Evolutionary conservation across 2,797 vertebrate genomes (phyloP), one percentile per base, ranked within the genome.

Genomic region (Falco peregrinus): DNA sequence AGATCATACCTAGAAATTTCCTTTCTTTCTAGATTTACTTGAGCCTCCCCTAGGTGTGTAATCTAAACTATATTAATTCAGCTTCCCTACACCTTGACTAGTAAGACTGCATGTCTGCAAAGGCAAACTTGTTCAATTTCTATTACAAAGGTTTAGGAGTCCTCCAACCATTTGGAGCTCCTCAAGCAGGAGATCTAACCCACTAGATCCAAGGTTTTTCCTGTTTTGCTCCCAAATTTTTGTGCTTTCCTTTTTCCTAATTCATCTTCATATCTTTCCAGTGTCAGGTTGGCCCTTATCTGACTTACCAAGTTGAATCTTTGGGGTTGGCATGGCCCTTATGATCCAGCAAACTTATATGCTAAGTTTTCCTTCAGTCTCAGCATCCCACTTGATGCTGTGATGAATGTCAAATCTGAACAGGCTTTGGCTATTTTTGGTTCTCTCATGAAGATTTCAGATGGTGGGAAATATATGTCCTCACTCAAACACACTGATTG

Each of bases 121-220:
- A 39, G 9, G 7, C 7, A 76, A 25, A 54, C 0, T 51, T n/a
- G 3, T 37, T 68, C 20, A 17, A 17, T 60, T 64, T 61, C 20
- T 59, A 10, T 10, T 2, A 3, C 9, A 64, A 57, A 67, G 6
- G 10, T 68, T 86, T 64, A 59, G 16, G 22, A 50, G 8, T 15
- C 13, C 1, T 20, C 18, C 19, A 61, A 24, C 2, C 3, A 29
- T 53, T 48, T 61, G 2, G 5, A 5, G 5, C 0, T 61, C 7
- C 21, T 39, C 45, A 63, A 37, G 14, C 3, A 71, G 31, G 7
- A 80, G 1, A 2, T 41, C 33, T 50, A 71, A 50, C 50, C 7
- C 19, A 16, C 12, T 59, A 33, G 79, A n/a, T 59, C 10, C 12
- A 41, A 17, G 3, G 2, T 10, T 57, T 84, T 47, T 50, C 16